These are phyloP conservation scores for Acanthopagrus latus DNA, from an alignment of 2,797 vertebrate species.

Conservation along the genomic window DNA sequence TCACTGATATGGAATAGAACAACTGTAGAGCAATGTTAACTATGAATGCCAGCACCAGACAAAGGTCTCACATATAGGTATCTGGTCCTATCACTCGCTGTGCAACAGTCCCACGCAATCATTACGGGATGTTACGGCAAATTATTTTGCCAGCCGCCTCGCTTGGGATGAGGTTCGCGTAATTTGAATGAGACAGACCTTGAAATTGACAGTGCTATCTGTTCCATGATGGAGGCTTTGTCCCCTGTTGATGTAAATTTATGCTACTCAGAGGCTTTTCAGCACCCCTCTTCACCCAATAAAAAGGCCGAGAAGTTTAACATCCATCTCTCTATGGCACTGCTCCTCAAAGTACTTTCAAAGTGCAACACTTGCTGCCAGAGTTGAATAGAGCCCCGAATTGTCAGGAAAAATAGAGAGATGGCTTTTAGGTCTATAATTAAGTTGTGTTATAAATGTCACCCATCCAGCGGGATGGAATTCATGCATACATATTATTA, in stretches of 20 bases:
- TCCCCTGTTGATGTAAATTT: constrained; percentile 85
- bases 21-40: constrained; percentile 51
- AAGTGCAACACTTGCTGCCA: constrained; percentile 84
- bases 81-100: constrained; percentile 67
- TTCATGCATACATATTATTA: constrained; percentile 87
- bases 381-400: constrained; percentile 79
- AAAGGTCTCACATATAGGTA: constrained; percentile 71
- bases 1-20: constrained; percentile 48
- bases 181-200: constrained; percentile 85
- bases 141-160: constrained; percentile 80
- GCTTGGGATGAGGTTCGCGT: constrained; percentile 74
- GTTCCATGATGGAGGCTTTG: constrained; percentile 82
- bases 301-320: constrained; percentile 85
- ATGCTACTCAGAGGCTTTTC: constrained; percentile 82
- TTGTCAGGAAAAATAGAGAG: constrained; percentile 84
- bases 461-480: constrained; percentile 83
- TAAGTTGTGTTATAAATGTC: constrained; percentile 87
- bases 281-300: constrained; percentile 79
- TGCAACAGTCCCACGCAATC: constrained; percentile 73
- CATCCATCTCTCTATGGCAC: constrained; percentile 79
- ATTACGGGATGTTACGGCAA: constrained; percentile 80
- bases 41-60: constrained; percentile 52
- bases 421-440: constrained; percentile 87
- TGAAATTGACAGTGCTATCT: constrained; percentile 84
- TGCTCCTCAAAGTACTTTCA: constrained; percentile 82